Base-by-base conservation (phyloP, 2,888 invertebrate species). In the Lasius fuliginosus region DNA sequence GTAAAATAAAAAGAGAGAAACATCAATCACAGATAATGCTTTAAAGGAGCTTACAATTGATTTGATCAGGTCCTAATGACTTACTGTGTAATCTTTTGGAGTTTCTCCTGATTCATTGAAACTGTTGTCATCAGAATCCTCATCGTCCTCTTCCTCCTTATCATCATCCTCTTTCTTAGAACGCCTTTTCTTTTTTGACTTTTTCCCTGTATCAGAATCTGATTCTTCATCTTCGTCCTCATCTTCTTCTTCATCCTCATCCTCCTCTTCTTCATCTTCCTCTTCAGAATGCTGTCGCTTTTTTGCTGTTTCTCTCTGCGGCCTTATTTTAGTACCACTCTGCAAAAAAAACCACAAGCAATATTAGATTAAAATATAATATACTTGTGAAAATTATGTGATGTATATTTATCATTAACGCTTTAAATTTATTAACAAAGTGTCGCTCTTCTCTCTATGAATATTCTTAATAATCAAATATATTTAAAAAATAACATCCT, bases 201-300 rank as follows among this genome's bases (percentile, higher is more conserved):
- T 95, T 85, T 92, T 94, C 18, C 92, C 93, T 46, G 92, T 89
- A 82, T 94, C 94, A 8, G 93, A 94, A 86, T 94, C 94, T 12
- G 93, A 93, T 33, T 94, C 94, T 1, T 94, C 94, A 0, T 94
- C 94, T 9, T 94, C 94, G 18, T 94, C 94, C 0, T 94, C 94
- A 11, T 93, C 94, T 15, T 94, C 94, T 3, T 94, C 94, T 12
- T 94, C 94, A 0, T 93, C 94, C 0, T 93, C 94, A 11, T 94
- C 94, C 6, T 94, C 94, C 8, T 93, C 94, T 1, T 94, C 93
- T 4, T 94, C 94, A 27, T 94, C 94, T 42, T 94, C 94, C 15
- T 94, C 94, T 84, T 94, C 95, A 3, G 94, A 94, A 82, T 94
- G 94, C 69, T 94, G 92, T 58, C 95, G 92, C 56, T 95, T 95